Base-by-base conservation (phyloP, 2,888 invertebrate species). In the Macrophya annulata region DNA sequence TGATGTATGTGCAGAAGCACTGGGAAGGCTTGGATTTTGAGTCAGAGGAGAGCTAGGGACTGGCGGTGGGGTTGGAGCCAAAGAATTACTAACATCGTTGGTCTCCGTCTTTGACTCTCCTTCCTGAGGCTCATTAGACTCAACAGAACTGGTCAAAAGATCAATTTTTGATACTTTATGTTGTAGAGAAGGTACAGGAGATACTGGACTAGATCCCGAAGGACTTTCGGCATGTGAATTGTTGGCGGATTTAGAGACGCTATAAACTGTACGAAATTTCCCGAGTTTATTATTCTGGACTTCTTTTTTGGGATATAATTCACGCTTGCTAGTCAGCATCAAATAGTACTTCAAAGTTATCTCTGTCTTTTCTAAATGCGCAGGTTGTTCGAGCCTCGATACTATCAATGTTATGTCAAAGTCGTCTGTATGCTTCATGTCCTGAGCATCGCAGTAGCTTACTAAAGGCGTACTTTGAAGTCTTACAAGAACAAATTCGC, bases 321-420 rank as follows among this genome's bases (percentile, higher is more conserved):
- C 95, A 51, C 95, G 92, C 74, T 93, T 94, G 88, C 90, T 93
- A 79, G 91, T 93, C 85, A 90, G 87, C 89, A 92, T 92, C 17
- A 93, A 86, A 79, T 93, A 93, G 85, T 92, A 93, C 85, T 93
- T 93, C 2, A 93, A 88, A 1, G 89, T 91, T 45, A 93, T 93
- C 55, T 93, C 93, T 2, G 89, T 86, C 87, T 88, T 90, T 86
- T 91, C 89, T 62, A 88, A 40, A 83, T 90, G 90, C 1, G 87
- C 89, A 10, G 93, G 92, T 79, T 92, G 93, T 85, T 93, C 95
- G 92, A 91, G 94, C 87, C 95, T 95, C n/a, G 96, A 94, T 51
- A 96, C 95, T 21, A 97, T 94, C 62, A 96, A 92, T 0, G 96
- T 96, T 25, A 96, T 95, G 89, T 96, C 96, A 91, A 96, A 96